phyloP scores from a whole-genome alignment of 2,797 vertebrate species.

The Pangasius macronema region DNA sequence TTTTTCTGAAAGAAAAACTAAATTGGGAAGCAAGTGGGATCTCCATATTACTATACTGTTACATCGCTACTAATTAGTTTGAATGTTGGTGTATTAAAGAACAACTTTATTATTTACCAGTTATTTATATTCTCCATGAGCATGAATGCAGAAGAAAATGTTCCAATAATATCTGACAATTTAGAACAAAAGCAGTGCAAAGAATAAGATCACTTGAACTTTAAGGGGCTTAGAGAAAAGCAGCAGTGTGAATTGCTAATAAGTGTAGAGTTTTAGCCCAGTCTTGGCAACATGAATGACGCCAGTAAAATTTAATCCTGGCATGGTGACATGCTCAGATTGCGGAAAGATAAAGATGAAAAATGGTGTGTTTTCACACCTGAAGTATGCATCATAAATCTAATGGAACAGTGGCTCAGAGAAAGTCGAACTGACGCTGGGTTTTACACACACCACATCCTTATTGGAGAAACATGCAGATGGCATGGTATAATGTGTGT shows the following conservation, averaged over 20 bases:
- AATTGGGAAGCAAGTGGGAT: background rate
- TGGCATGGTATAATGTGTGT: background rate
- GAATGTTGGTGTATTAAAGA: background rate
- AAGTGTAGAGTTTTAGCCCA: constrained; percentile 11
- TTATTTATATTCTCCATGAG: background rate
- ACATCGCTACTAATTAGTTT: background rate
- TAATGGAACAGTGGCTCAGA: constrained; percentile 29
- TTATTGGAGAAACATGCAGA: background rate
- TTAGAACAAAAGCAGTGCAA: background rate
- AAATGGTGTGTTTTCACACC: constrained; percentile 47
- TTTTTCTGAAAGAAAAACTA: background rate
- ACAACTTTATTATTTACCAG: background rate
- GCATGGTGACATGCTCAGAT: constrained; percentile 26
- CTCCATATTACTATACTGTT: background rate
- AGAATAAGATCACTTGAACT: constrained; percentile 7
- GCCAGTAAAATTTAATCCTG: constrained; percentile 39
- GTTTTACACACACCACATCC: background rate
- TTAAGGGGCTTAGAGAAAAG: background rate
- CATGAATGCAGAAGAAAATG: background rate
- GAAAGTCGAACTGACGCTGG: constrained; percentile 4
- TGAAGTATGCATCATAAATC: constrained; percentile 43
- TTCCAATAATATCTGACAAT: background rate
- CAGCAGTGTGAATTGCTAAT: constrained; percentile 9
- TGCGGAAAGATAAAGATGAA: constrained; percentile 40
- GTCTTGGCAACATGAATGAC: constrained; percentile 23